Evolutionary conservation across 2,113 vertebrate species (phyloP).

Genomic region (Otocyon megalotis): DNA sequence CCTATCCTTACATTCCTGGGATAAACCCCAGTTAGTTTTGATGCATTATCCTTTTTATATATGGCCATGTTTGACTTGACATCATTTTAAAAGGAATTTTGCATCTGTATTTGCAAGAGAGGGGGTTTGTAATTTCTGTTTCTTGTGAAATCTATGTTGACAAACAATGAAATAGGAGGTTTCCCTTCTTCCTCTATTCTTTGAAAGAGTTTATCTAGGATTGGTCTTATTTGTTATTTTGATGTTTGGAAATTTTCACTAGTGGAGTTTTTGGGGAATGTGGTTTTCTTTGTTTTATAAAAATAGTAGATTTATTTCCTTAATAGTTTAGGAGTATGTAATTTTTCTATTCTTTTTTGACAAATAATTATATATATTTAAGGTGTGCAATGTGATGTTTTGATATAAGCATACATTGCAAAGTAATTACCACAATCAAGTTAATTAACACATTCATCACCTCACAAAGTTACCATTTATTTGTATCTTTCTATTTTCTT

Average conservation of each 20-base stretch:
- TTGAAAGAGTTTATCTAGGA: conserved; percentile 4
- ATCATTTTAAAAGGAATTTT: neutral
- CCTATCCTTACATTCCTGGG: neutral
- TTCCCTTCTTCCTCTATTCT: neutral
- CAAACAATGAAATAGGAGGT: neutral
- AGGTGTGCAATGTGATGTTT: neutral
- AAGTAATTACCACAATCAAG: neutral
- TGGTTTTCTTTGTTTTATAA: neutral
- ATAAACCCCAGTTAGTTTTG: neutral
- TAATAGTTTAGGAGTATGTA: neutral
- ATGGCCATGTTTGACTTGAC: neutral
- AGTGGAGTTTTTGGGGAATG: neutral
- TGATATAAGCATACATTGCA: neutral
- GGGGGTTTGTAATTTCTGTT: neutral
- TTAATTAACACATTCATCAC: neutral
- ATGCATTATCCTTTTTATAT: neutral
- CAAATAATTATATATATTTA: neutral
- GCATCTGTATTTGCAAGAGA: neutral
- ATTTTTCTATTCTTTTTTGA: neutral
- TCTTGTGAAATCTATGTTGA: neutral
- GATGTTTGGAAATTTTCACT: neutral
- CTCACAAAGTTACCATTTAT: neutral
- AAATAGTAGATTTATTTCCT: neutral
- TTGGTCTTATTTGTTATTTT: neutral
- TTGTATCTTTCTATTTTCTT: neutral